phyloP scores from a whole-genome alignment of 2,888 invertebrate genomes.

The Tryphoninae sp. region DNA sequence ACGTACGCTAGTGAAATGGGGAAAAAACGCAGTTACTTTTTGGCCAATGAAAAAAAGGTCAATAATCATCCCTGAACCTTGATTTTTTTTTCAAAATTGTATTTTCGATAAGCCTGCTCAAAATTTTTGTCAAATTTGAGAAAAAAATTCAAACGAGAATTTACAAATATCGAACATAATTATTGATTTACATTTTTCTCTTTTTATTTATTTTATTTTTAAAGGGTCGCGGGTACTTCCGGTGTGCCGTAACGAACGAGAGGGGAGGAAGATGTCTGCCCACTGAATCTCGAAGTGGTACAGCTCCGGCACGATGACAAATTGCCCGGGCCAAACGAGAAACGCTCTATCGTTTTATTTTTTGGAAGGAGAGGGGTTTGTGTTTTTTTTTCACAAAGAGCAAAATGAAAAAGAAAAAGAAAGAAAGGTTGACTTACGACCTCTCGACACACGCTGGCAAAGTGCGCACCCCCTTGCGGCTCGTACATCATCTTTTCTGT shows the following conservation, averaged over 20 bases:
- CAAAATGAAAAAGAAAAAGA: constrained; percentile 25
- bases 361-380: background rate
- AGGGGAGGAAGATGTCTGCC: background rate
- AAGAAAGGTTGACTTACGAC: constrained; percentile 50
- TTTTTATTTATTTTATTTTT: background rate
- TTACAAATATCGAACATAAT: background rate
- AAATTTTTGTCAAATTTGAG: background rate
- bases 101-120: constrained; percentile 11
- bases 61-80: constrained; percentile 39
- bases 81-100: constrained; percentile 13
- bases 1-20: too few relatives aligned
- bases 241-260: constrained; percentile 46
- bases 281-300: constrained; percentile 30
- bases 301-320: constrained; percentile 54
- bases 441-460: constrained; percentile 54
- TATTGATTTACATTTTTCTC: background rate
- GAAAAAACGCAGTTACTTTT: too few relatives aligned
- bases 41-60: too few relatives aligned
- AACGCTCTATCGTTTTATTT: constrained; percentile 35
- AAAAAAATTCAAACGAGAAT: background rate
- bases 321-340: constrained; percentile 58
- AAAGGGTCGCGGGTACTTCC: constrained; percentile 43
- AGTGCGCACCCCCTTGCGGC: constrained; percentile 49
- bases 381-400: background rate
- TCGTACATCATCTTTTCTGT: constrained; percentile 53